Evolutionary conservation across 2,113 vertebrate genomes (phyloP), one percentile per base, ranked within the genome.

Genomic region (Rhabdomys dilectus): DNA sequence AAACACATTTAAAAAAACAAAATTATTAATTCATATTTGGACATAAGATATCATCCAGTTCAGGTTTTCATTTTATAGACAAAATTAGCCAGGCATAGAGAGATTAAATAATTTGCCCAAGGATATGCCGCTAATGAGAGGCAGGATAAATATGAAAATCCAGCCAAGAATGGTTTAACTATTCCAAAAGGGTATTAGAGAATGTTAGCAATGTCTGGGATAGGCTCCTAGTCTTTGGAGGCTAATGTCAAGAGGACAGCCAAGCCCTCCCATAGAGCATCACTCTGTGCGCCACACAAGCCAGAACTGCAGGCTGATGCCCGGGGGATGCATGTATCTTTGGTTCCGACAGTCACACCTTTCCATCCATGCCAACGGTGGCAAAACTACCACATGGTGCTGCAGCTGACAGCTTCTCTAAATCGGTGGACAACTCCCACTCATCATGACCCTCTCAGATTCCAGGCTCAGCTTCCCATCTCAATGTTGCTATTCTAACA

Each of bases 61-160:
- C 56, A 22, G 48, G 36, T 75, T 89, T 93, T 91, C 56, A 58
- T 75, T 85, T 90, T 58, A 80, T 51, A 70, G 42, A 56, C 17
- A 81, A 94, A 39, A 51, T 17, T 11, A 66, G 19, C 5, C 58
- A 96, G 45, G 62, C 36, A 92, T 42, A 89, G 51, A 85, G 34
- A 77, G 45, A 90, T 68, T 77, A 92, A 91, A 60, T 42, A 88
- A 95, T 93, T 91, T 95, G 58, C 39, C 85, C 82, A 94, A 96
- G 78, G 91, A 91, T 36, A 92, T 53, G 17, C 51, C 62, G 58
- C 64, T 84, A 88, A 45, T 29, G 72, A 93, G 78, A 94, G 72
- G 73, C 53, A 78, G 26, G 36, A 60, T 51, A 94, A 95, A 76
- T 21, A 87, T 13, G 39, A 86, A 42, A 45, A 56, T 21, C 48